A percentile compares a stretch with the other conserved stretches of the same genome.
Evolutionary conservation across 2,888 invertebrate genomes (phyloP).

Genomic region (Leptinotarsa peninsularis): DNA sequence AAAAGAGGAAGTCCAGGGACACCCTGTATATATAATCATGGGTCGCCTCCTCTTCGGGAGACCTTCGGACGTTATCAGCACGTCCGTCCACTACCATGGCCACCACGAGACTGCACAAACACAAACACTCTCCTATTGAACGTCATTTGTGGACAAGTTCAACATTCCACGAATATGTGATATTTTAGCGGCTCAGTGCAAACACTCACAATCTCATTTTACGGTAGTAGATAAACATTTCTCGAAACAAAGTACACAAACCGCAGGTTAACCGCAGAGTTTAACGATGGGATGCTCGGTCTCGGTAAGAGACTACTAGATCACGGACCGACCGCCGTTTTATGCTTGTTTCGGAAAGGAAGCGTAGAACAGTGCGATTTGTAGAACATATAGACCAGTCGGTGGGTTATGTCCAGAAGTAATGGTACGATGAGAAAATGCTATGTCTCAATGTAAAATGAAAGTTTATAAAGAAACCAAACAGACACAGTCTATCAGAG

Average conservation of each 20-base stretch:
- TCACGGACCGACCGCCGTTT: conserved; percentile 46
- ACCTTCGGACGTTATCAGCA: too few relatives aligned
- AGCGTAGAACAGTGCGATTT: neutral
- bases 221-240: conserved; percentile 39
- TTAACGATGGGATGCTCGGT: conserved; percentile 34
- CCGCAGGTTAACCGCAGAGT: conserved; percentile 36
- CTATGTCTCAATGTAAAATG: too few relatives aligned
- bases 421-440: too few relatives aligned
- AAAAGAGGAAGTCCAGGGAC: too few relatives aligned
- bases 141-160: conserved; percentile 17
- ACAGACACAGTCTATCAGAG: too few relatives aligned
- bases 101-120: neutral
- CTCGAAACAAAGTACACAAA: conserved; percentile 36
- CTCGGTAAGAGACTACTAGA: conserved; percentile 43
- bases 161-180: conserved; percentile 33
- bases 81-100: too few relatives aligned
- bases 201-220: conserved; percentile 30
- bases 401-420: too few relatives aligned
- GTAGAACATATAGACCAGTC: neutral
- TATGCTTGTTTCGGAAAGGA: conserved; percentile 32
- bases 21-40: too few relatives aligned
- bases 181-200: conserved; percentile 28
- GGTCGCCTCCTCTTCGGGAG: too few relatives aligned
- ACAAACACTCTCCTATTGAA: conserved; percentile 21
- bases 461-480: too few relatives aligned